phyloP scores from a whole-genome alignment of 2,888 invertebrate species.

The Bugulina stolonifera region DNA sequence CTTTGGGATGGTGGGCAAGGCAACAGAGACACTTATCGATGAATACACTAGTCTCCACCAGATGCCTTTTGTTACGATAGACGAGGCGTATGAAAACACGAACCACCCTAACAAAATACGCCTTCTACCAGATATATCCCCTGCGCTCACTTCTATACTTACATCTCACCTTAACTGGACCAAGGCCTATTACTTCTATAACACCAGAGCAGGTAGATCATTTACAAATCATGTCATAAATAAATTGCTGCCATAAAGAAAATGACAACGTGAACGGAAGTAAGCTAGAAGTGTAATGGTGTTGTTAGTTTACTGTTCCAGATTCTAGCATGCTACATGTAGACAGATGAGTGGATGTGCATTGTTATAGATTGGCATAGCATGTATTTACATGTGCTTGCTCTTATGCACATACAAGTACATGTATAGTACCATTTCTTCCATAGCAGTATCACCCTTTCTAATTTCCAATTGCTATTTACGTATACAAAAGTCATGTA shows the following conservation, averaged over 20 bases:
- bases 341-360: too few species aligned
- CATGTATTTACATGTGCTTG: not conserved
- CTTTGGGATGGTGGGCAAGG: conserved; percentile 32
- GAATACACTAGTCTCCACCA: conserved; percentile 5
- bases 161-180: conserved; percentile 12
- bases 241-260: too few species aligned
- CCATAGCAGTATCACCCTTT: too few species aligned
- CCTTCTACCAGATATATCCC: conserved; percentile 23
- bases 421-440: not conserved
- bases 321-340: too few species aligned
- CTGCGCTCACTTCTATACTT: not conserved
- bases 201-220: conserved; percentile 8
- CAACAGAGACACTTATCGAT: conserved; percentile 19
- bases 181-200: not conserved
- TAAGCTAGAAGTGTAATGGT: too few species aligned
- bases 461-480: too few species aligned
- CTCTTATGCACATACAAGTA: not conserved
- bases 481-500: too few species aligned
- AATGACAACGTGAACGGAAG: too few species aligned
- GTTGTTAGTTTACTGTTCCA: too few species aligned
- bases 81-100: not conserved
- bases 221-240: too few species aligned
- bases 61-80: conserved; percentile 21
- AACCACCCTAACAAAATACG: conserved; percentile 10
- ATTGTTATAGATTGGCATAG: too few species aligned